These are phyloP conservation scores for Druon quercuslanigerum DNA, from an alignment of 1,140 invertebrate genomes.

Conservation along the genomic window DNA sequence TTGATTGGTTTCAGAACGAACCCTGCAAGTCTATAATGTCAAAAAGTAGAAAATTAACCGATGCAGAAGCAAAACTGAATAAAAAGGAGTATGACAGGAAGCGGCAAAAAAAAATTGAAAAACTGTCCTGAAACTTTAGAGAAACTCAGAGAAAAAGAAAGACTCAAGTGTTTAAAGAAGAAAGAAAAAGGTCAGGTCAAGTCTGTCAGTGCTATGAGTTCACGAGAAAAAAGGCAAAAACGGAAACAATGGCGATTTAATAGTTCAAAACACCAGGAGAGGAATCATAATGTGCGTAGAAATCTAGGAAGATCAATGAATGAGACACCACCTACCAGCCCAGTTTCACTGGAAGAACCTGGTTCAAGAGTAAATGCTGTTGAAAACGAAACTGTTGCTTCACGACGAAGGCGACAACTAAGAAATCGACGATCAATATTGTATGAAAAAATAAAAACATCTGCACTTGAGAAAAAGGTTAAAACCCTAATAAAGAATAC, in stretches of 20 bases:
- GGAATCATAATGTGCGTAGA: too few species aligned
- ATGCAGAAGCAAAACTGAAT: not conserved
- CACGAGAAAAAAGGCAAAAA: too few species aligned
- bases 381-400: too few species aligned
- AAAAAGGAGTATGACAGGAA: constrained; percentile 1
- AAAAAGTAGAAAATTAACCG: not conserved
- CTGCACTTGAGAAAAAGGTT: too few species aligned
- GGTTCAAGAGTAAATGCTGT: not conserved
- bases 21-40: not conserved
- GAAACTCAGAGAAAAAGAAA: constrained; percentile 16
- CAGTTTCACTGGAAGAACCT: constrained; percentile 30
- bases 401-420: too few species aligned
- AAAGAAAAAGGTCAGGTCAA: not conserved
- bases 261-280: too few species aligned
- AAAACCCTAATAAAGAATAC: too few species aligned
- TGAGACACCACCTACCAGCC: not conserved
- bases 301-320: not conserved
- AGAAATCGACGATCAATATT: constrained; percentile 26
- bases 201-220: not conserved
- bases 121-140: constrained; percentile 16
- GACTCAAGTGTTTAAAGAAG: constrained; percentile 1
- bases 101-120: constrained; percentile 28
- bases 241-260: too few species aligned
- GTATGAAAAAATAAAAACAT: not conserved
- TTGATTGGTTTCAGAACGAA: not conserved